Evolutionary conservation across 2,888 invertebrate genomes (phyloP).

Genomic region (Plagodis dolabraria): DNA sequence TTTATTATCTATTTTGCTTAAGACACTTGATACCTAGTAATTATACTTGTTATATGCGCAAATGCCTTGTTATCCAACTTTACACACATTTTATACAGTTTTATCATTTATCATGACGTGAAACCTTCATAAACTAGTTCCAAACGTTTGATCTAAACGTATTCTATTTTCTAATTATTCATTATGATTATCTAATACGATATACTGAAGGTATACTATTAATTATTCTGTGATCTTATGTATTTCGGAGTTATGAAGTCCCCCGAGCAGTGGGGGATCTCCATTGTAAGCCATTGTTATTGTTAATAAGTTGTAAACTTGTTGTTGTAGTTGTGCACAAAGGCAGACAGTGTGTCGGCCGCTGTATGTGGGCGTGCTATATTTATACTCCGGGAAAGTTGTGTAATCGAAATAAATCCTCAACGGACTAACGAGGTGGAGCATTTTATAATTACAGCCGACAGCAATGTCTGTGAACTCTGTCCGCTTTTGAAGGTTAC

Average conservation of each 20-base stretch:
- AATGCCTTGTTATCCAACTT: too few species aligned
- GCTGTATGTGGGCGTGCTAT: constrained; percentile 12
- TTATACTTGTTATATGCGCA: too few species aligned
- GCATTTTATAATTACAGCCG: constrained; percentile 13
- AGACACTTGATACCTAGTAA: background rate
- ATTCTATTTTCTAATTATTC: too few species aligned
- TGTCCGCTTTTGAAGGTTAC: constrained; percentile 17
- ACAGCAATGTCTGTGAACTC: too few species aligned
- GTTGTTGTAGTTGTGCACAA: constrained; percentile 39
- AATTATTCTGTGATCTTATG: constrained; percentile 3
- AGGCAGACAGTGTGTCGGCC: constrained; percentile 35
- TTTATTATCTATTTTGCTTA: background rate
- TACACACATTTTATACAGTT: too few species aligned
- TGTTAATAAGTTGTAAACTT: constrained; percentile 3
- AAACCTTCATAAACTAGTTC: too few species aligned
- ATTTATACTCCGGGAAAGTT: constrained; percentile 14
- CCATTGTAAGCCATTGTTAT: constrained; percentile 1
- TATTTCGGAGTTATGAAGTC: background rate
- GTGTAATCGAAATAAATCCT: constrained; percentile 23
- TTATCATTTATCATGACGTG: too few species aligned
- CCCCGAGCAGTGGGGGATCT: background rate
- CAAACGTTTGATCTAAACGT: too few species aligned
- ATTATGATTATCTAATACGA: too few species aligned
- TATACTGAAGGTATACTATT: background rate
- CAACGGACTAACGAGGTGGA: constrained; percentile 10